Base-by-base conservation (phyloP, 2,888 invertebrate genomes). In the Hirtodrosophila histrioides region DNA sequence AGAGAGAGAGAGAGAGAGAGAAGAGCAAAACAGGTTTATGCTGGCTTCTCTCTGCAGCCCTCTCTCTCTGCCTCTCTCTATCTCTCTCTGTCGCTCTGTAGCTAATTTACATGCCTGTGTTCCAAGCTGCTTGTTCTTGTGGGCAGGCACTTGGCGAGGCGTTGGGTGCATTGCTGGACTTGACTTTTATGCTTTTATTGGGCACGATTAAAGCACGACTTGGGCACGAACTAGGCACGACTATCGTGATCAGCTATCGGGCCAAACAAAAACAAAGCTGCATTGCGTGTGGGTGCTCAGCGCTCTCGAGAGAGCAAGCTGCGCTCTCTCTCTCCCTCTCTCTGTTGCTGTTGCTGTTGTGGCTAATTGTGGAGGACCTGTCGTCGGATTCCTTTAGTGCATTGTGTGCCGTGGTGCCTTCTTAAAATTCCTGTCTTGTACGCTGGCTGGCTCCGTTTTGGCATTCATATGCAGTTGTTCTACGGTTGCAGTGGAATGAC, bases 341-440 rank as follows among this genome's bases (percentile, higher is more conserved):
- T 37, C 36, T 27, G n/a, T 35, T 36, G 45, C 10, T 41, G 33
- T 24, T 44, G 36, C 23, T 37, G 55, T 51, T 61, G 70, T 79
- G 73, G 89, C 90, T 90, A 89, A 89, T 89, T 89, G 90, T 89
- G 88, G 89, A 89, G 88, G 89, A 89, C 89, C 90, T 89, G 89
- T 89, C 89, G 89, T 89, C 90, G 86, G 72, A 80, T 78, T 62
- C 66, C 72, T 78, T 75, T 78, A 71, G 69, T 77, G 63, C 69
- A 54, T 70, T 75, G 69, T 69, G 35, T 64, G 46, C 17, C 17
- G 17, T 46, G 56, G 35, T 74, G 62, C 69, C 78, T 70, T 77
- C 79, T 87, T 82, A 75, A 85, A 81, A 88, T 87, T 89, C 88
- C 83, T 88, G 70, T 75, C 84, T 76, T 77, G 67, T 56, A 60